Base-by-base conservation (phyloP, 2,888 invertebrate species). In the Camptogramma bilineatum region DNA sequence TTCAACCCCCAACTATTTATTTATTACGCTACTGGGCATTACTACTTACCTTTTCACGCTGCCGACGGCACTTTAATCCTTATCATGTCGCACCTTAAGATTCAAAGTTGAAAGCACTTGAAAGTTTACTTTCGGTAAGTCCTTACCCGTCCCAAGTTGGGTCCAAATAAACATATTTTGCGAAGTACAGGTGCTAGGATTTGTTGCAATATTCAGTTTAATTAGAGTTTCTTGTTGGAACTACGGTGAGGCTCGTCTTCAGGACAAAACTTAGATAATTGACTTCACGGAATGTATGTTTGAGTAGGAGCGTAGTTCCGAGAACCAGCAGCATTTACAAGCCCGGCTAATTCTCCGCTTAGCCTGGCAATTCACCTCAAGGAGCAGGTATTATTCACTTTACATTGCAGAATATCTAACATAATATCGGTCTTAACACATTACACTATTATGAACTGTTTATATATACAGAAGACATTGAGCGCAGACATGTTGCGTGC, bases 1-100 rank as follows among this genome's bases (percentile, higher is more conserved):
- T 86, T 79, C 82, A 75, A 81, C 81, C 83, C 80, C 77, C 83
- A 82, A 85, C 85, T 88, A 87, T 88, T 88, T 90, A 89, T 90
- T 88, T 90, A 88, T 88, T 81, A 81, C 80, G 79, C 88, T 84
- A 75, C 78, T 77, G 85, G 86, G 86, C 82, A 83, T 84, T 75
- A 71, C 72, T 75, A 74, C 73, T 76, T 76, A 69, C 73, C 68
- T 64, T 59, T 52, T 24, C 46, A 17, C 62, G 51, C 69, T 52
- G 60, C 62, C 62, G 67, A 62, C 55, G 52, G 46, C 18, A 13
- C n/a, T 31, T 2, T 18, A 16, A 31, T 34, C 52, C 64, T 68
- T 70, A 54, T 78, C 71, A 67, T 16, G 0, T 54, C 1, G 51
- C 1, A 24, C 1, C 0, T 3, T 71, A 81, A 66, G 71, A 77